Conservation (phyloP, 2,888 invertebrate species). For the Eudemis profundana region DNA sequence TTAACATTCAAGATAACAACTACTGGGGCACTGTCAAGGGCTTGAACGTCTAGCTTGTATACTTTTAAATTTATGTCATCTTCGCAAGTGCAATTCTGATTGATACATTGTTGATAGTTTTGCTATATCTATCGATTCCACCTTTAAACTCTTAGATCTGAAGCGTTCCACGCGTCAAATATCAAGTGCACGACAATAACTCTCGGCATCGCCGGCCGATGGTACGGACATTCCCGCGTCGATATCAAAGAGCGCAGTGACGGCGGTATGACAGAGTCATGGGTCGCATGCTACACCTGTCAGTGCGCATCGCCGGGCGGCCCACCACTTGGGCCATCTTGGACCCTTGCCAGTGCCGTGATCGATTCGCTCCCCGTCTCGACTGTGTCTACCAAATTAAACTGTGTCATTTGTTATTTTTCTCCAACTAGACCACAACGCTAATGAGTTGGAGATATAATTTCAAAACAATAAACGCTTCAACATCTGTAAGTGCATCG, state of each 20-base stretch:
- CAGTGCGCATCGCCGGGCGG: slow-evolving; percentile 77
- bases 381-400: slow-evolving; percentile 84
- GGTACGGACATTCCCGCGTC: slow-evolving; percentile 47
- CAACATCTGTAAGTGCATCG: slow-evolving; percentile 17
- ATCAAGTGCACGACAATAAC: slow-evolving; percentile 23
- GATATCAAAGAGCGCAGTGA: slow-evolving; percentile 66
- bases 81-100: no score
- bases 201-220: slow-evolving; percentile 3
- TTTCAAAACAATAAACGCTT: slow-evolving; percentile 34
- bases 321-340: slow-evolving; percentile 81
- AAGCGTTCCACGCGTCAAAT: slow-evolving; percentile 26
- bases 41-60: no score
- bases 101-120: neutral
- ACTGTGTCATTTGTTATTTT: slow-evolving; percentile 81
- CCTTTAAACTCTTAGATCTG: slow-evolving; percentile 10
- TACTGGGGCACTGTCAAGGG: no score
- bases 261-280: slow-evolving; percentile 71
- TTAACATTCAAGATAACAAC: no score
- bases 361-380: slow-evolving; percentile 80
- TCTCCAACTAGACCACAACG: slow-evolving; percentile 73
- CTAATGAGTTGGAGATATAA: slow-evolving; percentile 64
- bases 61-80: no score
- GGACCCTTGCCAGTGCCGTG: slow-evolving; percentile 79
- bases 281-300: slow-evolving; percentile 84
- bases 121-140: slow-evolving; percentile 2